Evolutionary conservation across 2,113 vertebrate genomes (phyloP).

Genomic region (Pterocles gutturalis): DNA sequence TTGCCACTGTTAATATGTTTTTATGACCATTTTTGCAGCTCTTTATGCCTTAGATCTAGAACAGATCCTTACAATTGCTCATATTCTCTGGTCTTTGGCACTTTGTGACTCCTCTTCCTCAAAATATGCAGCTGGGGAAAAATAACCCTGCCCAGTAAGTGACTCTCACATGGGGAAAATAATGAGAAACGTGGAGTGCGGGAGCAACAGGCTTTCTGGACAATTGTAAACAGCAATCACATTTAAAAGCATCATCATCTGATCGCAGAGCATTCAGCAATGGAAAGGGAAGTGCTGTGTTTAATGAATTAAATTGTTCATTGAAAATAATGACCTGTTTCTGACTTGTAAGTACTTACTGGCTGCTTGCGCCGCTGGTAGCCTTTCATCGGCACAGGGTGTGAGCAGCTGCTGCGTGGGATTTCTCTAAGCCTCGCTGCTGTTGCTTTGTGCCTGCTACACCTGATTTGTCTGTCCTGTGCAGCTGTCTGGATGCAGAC

Average conservation of each 20-base stretch:
- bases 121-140: not conserved
- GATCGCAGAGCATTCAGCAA: not conserved
- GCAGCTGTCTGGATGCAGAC: not conserved
- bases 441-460: not conserved
- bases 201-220: not conserved
- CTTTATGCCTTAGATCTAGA: not conserved
- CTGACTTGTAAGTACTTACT: not conserved
- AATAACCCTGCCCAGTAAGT: not conserved
- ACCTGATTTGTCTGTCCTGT: not conserved
- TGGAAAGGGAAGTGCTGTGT: not conserved
- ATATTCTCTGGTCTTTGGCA: not conserved
- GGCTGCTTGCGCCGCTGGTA: not conserved
- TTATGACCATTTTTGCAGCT: not conserved
- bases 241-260: not conserved
- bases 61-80: not conserved
- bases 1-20: not conserved
- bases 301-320: not conserved
- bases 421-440: not conserved
- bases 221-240: not conserved
- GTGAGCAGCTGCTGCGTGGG: not conserved
- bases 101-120: not conserved
- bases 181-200: not conserved
- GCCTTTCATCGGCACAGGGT: not conserved
- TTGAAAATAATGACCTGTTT: not conserved
- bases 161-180: not conserved